phyloP scores from a whole-genome alignment of 2,888 invertebrate species.

The Silvanus unidentatus region DNA sequence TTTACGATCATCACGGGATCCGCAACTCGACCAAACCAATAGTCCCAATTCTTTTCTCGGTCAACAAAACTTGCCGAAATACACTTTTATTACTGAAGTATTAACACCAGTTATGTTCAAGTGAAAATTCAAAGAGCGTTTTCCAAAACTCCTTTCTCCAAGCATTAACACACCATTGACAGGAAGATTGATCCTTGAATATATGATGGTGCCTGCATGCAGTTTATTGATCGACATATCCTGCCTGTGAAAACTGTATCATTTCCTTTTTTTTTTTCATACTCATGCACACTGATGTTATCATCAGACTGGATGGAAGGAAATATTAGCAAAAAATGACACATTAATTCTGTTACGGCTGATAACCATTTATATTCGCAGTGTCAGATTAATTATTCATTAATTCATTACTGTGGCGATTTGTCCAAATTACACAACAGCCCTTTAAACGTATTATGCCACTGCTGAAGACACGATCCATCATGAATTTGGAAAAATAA shows the following conservation, averaged over 20 bases:
- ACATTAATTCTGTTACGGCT: too few species aligned
- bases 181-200: constrained; percentile 4
- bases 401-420: too few species aligned
- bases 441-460: too few species aligned
- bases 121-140: too few species aligned
- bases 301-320: not conserved
- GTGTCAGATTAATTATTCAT: too few species aligned
- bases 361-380: too few species aligned
- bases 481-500: too few species aligned
- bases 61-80: not conserved
- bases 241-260: constrained; percentile 4
- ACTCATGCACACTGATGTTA: not conserved
- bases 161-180: constrained; percentile 2
- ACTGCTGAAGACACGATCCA: too few species aligned
- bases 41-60: not conserved
- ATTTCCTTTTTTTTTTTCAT: constrained; percentile 1
- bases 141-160: not conserved
- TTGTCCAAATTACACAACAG: too few species aligned
- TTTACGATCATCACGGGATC: constrained; percentile 40
- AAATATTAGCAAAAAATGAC: too few species aligned
- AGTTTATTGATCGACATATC: constrained; percentile 5
- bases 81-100: not conserved
- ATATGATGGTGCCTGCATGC: constrained; percentile 6
- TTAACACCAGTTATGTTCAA: not conserved
- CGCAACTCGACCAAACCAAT: constrained; percentile 20